Conservation (phyloP, 2,888 invertebrate genomes). For the Notodonta ziczac region DNA sequence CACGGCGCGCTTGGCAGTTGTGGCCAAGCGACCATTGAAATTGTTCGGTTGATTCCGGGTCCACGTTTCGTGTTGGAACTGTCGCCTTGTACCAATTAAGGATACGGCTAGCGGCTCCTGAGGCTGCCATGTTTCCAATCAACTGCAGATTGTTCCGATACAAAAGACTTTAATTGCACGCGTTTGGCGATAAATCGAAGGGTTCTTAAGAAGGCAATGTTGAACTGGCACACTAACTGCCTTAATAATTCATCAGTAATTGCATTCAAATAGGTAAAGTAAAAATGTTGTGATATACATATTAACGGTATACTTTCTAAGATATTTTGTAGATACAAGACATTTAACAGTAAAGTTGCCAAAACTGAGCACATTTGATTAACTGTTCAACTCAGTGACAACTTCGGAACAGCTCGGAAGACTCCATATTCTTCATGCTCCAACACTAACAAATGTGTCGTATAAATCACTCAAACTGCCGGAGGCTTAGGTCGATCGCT, state of each 20-base stretch:
- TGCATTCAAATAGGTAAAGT: no score
- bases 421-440: background rate
- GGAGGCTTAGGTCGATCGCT: slow-evolving; percentile 17
- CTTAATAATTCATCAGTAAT: no score
- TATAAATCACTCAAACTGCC: slow-evolving; percentile 27
- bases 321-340: no score
- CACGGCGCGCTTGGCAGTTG: slow-evolving; percentile 13
- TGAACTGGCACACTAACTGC: background rate
- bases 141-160: slow-evolving; percentile 34
- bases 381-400: background rate
- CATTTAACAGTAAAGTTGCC: no score
- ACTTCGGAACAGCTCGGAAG: background rate
- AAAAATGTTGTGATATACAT: no score
- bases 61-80: slow-evolving; percentile 18
- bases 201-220: background rate
- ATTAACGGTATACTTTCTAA: no score
- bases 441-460: slow-evolving; percentile 18
- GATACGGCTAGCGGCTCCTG: slow-evolving; percentile 7
- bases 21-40: background rate
- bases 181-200: slow-evolving; percentile 8
- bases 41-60: slow-evolving; percentile 9
- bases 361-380: background rate
- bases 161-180: slow-evolving; percentile 36
- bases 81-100: slow-evolving; percentile 35
- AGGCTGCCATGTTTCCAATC: slow-evolving; percentile 28